Evolutionary conservation across 2,113 vertebrate genomes (phyloP), one percentile per base, ranked within the genome.

Genomic region (Marcusenius ussheri): DNA sequence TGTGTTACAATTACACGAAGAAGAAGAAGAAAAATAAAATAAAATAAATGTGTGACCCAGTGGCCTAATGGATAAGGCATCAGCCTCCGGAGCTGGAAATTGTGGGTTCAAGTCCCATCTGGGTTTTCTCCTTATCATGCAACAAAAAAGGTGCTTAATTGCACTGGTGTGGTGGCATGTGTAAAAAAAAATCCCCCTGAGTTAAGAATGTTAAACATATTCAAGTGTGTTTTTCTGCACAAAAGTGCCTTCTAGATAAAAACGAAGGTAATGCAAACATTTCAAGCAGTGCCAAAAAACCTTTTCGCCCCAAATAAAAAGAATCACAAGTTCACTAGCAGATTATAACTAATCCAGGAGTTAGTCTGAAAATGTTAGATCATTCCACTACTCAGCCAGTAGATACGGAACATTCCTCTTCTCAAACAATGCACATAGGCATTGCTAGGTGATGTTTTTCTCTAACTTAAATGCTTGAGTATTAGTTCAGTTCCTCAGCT

Each of bases 61-160:
- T 98, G 98, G 98, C 97, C 98, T 98, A 99, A 99, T 99, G 98
- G 97, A 99, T 98, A 99, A 99, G 98, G 98, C 97, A 99, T 97
- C 97, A 97, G 98, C 98, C 98, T 99, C 97, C 97, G 96, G 96
- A 99, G 98, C 98, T 97, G 97, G 97, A 97, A 97, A 98, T 98
- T 98, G 97, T 98, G 98, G 97, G 98, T 98, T 98, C 97, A 96
- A 98, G 98, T 98, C 97, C 97, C 97, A 98, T 97, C 97, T 98
- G 97, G 97, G 97, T 98, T 96, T 96, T 27, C 24, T 11, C n/a
- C 3, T 3, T 11, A 66, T 0, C 24, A 9, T 7, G 3, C 21
- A n/a, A 62, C 1, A n/a, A 27, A n/a, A 66, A 66, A 27, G 8
- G 9, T 27, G 24, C n/a, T 11, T 27, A 62, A 27, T 1, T 66